A percentile compares a stretch with the other conserved stretches of the same genome.
phyloP scores from a whole-genome alignment of 2,888 invertebrate genomes.

The Xanthia icteritia region DNA sequence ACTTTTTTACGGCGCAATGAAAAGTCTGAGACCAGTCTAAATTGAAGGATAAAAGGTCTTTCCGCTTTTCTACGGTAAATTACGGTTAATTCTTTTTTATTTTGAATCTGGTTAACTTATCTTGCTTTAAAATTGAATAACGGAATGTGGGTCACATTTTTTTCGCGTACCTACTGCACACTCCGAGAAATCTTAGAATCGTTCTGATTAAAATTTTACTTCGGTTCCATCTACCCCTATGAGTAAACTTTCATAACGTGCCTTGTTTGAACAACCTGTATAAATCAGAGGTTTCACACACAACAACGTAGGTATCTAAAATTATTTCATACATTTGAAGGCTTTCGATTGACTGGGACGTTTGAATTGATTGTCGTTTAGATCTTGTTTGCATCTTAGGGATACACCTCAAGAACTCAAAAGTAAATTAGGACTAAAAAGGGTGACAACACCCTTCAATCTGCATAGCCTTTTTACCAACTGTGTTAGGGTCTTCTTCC shows the following conservation, averaged over 20 bases:
- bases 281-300: background rate
- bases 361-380: background rate
- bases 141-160: background rate
- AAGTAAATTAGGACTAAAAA: too few relatives aligned
- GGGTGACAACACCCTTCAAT: too few relatives aligned
- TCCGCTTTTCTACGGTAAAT: slow-evolving; percentile 27
- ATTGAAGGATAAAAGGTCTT: slow-evolving; percentile 58
- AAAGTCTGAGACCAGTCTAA: slow-evolving; percentile 57
- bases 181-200: too few relatives aligned
- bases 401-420: too few relatives aligned
- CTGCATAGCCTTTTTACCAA: too few relatives aligned
- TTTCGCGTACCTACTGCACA: too few relatives aligned
- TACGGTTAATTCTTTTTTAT: too few relatives aligned
- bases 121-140: slow-evolving; percentile 3
- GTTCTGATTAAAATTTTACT: background rate
- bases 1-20: slow-evolving; percentile 66
- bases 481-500: too few relatives aligned
- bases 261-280: background rate
- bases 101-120: slow-evolving; percentile 17
- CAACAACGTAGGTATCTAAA: background rate
- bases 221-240: background rate
- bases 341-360: background rate
- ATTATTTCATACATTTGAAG: background rate
- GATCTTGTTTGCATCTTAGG: background rate
- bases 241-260: too few relatives aligned